Base-by-base conservation (phyloP, 2,797 vertebrate genomes). In the Melanotaenia pygmaea region DNA sequence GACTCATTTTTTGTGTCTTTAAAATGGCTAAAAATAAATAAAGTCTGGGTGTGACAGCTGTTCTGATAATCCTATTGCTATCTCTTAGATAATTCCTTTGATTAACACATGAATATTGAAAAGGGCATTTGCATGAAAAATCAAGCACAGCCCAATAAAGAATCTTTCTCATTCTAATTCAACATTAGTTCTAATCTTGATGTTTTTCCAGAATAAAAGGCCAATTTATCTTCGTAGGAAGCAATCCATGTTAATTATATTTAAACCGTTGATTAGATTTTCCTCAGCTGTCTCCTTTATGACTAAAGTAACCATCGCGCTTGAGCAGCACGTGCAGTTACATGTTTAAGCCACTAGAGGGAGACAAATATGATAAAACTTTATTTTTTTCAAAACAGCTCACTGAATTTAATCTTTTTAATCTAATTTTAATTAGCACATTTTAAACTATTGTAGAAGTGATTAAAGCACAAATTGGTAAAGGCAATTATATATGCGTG, bases 231-330 rank as follows among this genome's bases (percentile, higher is more conserved):
- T 75, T 74, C 71, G 60, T 81, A 35, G 53, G 72, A 67, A 76
- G 61, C 47, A 79, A 79, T 85, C 70, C 64, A 24, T 71, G 70
- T 59, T 77, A 82, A 89, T 84, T 72, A 80, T 53, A 80, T 83
- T 72, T 74, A 84, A 76, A 76, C 24, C 53, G 56, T 47, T 57
- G 70, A 85, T 80, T 74, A 79, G 59, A 81, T 83, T 72, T 76
- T 47, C 61, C 30, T 69, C 66, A 26, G 10, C 61, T 63, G 61
- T 76, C 62, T 71, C 47, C 14, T 77, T 64, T 59, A 22, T 60
- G n/a, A 64, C 16, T 43, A 66, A 69, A 74, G 34, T 40, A 67
- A 28, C 28, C 26, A 50, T 53, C 65, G 61, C 37, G 57, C n/a
- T 43, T 59, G 6, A 47, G 58, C 28, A 64, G 35, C 60, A 35